Base-by-base conservation (phyloP, 1,140 invertebrate species). In the Nasonia giraulti region DNA sequence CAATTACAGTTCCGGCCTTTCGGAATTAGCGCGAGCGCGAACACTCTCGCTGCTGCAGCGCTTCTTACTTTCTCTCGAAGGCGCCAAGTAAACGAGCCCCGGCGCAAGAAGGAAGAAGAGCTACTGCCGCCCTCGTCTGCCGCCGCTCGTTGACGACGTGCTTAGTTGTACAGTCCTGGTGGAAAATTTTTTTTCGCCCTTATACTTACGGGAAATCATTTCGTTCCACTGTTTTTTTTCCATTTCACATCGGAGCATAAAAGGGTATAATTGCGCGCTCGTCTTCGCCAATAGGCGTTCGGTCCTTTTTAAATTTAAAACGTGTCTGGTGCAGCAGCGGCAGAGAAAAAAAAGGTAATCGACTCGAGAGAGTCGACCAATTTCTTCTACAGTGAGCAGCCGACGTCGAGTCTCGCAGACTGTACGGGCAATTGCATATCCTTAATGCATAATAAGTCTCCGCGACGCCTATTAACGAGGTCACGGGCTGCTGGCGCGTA, bases 1-100 rank as follows among this genome's bases (percentile, higher is more conserved):
- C 83, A 82, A 85, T 87, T 84, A 86, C 86, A 76, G 82, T 82
- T 78, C 55, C 80, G 79, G 87, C 47, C 83, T 50, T 80, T 71
- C 20, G 83, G 80, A 85, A 87, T 82, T 79, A 86, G 83, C 80
- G 82, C 82, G 40, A 79, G 6, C 7, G 79, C 85, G 84, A 62
- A 83, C 77, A 14, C 77, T 47, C 17, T n/a, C 66, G 14, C n/a
- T 31, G 17, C 14, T 33, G 17, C 14, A 50, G 55, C 68, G n/a
- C 71, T 75, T 74, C 71, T 75, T 75, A 31, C 27, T 82, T 50
- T 73, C 68, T 31, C 17, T 71, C 68, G 23, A 31, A 33, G 27
- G 68, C 37, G 40, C 37, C 14, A 62, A 44, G n/a, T 33, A 33
- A 62, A 78, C 11, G 77, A 71, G 55, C 37, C 4, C 20, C 7